A percentile compares a stretch with the other conserved stretches of the same genome.
Evolutionary conservation across 2,113 vertebrate species (phyloP).

Genomic region (Donacobius atricapilla): DNA sequence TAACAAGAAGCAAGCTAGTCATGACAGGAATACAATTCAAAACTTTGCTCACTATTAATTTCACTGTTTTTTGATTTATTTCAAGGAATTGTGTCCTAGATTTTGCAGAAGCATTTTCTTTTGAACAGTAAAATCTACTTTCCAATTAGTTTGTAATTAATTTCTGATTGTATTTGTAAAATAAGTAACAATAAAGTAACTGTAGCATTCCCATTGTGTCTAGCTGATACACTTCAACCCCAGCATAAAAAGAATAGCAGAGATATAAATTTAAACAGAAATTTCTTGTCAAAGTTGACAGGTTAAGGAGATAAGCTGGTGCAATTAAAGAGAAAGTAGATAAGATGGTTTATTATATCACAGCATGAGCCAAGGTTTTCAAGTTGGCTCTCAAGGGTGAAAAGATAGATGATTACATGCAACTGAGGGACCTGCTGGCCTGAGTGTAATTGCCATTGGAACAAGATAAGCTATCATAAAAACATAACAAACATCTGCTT

Average conservation of each 20-base stretch:
- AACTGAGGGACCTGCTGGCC: background rate
- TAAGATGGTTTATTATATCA: conserved; percentile 32
- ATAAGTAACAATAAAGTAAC: background rate
- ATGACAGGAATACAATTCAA: background rate
- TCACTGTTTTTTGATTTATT: background rate
- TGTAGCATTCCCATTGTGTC: background rate
- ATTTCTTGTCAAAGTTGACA: conserved; percentile 16
- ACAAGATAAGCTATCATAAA: background rate
- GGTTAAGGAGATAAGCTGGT: conserved; percentile 16
- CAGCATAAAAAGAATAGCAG: background rate
- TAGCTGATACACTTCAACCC: background rate
- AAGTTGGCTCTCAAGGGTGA: conserved; percentile 14
- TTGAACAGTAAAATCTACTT: background rate
- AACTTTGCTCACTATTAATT: background rate
- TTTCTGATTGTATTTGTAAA: background rate
- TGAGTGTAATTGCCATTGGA: background rate
- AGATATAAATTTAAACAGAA: background rate
- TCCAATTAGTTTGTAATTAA: background rate
- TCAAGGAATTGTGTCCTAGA: background rate
- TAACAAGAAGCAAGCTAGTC: background rate
- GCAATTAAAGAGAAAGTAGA: conserved; percentile 29
- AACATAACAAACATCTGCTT: background rate
- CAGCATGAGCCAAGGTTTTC: background rate
- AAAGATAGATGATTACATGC: conserved; percentile 10
- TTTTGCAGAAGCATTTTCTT: background rate